These are phyloP conservation scores for Cynopterus brachyotis DNA, from an alignment of 2,113 vertebrate genomes.

Conservation along the genomic window DNA sequence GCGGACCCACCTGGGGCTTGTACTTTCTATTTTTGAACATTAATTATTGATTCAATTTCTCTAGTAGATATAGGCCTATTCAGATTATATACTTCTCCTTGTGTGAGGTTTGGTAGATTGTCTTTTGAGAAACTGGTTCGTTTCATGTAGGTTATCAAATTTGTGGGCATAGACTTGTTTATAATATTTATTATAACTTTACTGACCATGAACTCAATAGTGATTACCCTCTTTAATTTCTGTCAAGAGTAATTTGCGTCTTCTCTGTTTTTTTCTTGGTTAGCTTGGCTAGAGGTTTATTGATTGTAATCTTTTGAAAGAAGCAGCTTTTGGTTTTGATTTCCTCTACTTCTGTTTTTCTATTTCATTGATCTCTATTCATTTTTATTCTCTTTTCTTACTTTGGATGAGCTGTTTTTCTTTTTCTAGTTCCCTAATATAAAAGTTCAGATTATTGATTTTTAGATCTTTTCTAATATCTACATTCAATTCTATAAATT, in stretches of 20 bases:
- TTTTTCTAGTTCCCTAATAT: too few relatives aligned
- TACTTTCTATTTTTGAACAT: not conserved
- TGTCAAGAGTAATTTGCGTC: not conserved
- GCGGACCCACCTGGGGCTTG: not conserved
- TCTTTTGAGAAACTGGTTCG: not conserved
- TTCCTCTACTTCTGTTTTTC: not conserved
- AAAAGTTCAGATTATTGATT: not conserved
- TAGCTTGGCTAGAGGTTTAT: not conserved
- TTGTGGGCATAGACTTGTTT: not conserved
- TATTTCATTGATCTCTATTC: not conserved
- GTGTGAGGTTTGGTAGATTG: not conserved
- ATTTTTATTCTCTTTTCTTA: not conserved
- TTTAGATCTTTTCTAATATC: not conserved
- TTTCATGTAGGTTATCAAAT: not conserved
- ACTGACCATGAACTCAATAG: not conserved
- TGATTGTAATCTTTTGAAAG: not conserved
- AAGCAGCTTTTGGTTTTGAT: not conserved
- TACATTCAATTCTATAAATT: not conserved
- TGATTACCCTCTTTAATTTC: not conserved
- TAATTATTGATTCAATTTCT: not conserved
- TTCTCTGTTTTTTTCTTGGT: not conserved
- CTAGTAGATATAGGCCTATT: not conserved
- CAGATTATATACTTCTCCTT: not conserved
- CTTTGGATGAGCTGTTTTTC: not conserved
- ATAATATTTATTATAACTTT: not conserved